phyloP scores from a whole-genome alignment of 2,797 vertebrate species.

The Hemibagrus guttatus region DNA sequence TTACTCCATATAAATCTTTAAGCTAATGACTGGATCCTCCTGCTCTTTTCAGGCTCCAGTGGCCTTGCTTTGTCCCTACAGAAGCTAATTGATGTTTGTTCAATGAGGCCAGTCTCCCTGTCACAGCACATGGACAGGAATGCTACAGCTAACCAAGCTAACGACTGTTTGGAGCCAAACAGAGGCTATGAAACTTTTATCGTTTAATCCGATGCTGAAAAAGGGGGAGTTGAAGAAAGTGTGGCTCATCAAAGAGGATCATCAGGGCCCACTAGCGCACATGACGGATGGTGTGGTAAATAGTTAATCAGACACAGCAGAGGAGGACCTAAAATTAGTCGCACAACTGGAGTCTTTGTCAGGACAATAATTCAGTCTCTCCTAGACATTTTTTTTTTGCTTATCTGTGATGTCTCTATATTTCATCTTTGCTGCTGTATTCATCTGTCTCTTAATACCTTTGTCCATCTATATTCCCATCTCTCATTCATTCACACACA shows the following conservation, averaged over 20 bases:
- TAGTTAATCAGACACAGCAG: constrained; percentile 80
- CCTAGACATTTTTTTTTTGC: constrained; percentile 42
- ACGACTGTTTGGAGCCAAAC: constrained; percentile 36
- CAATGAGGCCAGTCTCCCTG: constrained; percentile 33
- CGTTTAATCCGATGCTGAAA: constrained; percentile 58
- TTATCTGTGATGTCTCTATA: neutral
- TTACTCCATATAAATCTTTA: constrained; percentile 49
- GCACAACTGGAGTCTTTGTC: constrained; percentile 73
- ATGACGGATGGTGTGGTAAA: constrained; percentile 80
- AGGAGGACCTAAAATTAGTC: constrained; percentile 79
- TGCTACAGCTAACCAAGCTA: constrained; percentile 32
- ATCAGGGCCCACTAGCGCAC: constrained; percentile 68
- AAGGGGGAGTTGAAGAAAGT: constrained; percentile 16
- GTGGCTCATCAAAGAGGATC: constrained; percentile 39
- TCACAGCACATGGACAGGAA: constrained; percentile 16
- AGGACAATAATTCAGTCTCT: constrained; percentile 71
- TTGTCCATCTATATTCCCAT: constrained; percentile 18
- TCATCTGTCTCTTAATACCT: neutral
- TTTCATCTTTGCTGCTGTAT: constrained; percentile 16
- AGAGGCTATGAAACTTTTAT: constrained; percentile 63
- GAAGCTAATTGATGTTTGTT: constrained; percentile 46
- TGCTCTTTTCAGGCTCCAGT: neutral
- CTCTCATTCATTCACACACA: neutral
- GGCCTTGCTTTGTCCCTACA: constrained; percentile 25
- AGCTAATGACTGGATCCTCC: constrained; percentile 33